Percentiles rank a stretch among this genome's conserved stretches.
Conservation (phyloP, 2,888 invertebrate genomes). For the Limnephilus lunatus region DNA sequence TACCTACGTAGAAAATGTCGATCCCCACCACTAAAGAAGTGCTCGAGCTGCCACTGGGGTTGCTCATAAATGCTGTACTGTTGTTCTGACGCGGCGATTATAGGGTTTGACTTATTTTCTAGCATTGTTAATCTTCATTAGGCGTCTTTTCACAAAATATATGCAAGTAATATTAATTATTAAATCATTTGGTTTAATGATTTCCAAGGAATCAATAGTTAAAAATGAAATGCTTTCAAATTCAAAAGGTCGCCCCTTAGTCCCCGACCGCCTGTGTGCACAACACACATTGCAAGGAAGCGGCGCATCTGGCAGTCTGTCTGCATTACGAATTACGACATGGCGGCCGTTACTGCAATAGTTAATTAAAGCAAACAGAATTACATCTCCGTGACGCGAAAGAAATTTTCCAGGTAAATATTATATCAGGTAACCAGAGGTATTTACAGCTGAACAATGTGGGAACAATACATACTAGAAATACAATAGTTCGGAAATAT, state of each 20-base stretch:
- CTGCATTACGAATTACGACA: not conserved
- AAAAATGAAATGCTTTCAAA: not conserved
- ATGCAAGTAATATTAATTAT: not conserved
- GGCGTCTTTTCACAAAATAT: too few relatives aligned
- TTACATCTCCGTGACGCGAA: not conserved
- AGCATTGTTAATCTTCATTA: too few relatives aligned
- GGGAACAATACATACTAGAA: not conserved
- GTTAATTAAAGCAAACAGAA: conserved; percentile 2
- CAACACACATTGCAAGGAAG: not conserved
- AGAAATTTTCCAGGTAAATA: not conserved
- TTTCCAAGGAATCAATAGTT: not conserved
- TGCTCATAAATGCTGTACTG: too few relatives aligned
- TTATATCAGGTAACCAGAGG: not conserved
- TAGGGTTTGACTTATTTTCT: too few relatives aligned
- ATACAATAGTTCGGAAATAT: not conserved
- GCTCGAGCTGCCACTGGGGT: too few relatives aligned
- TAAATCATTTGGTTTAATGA: not conserved
- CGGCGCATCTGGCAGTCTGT: not conserved
- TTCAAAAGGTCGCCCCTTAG: not conserved
- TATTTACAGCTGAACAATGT: not conserved
- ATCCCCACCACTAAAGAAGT: too few relatives aligned
- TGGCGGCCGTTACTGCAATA: not conserved
- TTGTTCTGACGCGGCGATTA: too few relatives aligned
- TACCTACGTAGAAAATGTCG: too few relatives aligned
- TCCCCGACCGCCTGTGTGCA: not conserved